Conservation (phyloP, 2,888 invertebrate species). For the Philonicus albiceps region DNA sequence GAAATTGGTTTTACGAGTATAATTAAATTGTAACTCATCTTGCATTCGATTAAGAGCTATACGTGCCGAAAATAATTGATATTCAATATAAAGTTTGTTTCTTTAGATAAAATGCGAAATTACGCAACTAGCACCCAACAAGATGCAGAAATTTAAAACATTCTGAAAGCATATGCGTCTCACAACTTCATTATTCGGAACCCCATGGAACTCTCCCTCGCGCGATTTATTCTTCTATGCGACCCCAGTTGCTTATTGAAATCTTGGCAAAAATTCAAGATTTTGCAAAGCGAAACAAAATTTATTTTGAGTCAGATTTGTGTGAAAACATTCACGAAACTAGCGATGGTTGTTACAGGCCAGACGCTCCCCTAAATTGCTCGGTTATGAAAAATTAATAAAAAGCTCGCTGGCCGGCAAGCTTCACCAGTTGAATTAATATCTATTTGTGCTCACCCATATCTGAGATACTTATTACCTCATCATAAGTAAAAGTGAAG, state of each 20-base stretch:
- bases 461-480: background rate
- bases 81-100: background rate
- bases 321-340: background rate
- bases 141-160: background rate
- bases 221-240: background rate
- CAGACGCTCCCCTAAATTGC: background rate
- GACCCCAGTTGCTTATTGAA: background rate
- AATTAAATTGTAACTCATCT: background rate
- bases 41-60: background rate
- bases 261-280: background rate
- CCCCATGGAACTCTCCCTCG: background rate
- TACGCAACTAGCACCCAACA: background rate
- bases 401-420: background rate
- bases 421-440: background rate
- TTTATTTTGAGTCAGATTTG: background rate
- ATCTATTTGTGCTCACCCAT: background rate
- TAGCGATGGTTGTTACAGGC: background rate
- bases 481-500: slow-evolving; percentile 3
- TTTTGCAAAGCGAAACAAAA: background rate
- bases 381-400: background rate
- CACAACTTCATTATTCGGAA: background rate
- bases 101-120: background rate
- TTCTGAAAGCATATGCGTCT: background rate
- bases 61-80: background rate
- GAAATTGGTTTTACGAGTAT: background rate